Percentiles rank a stretch among this genome's conserved stretches.
Evolutionary conservation across 2,113 vertebrate species (phyloP).

Genomic region (Ictalurus punctatus): DNA sequence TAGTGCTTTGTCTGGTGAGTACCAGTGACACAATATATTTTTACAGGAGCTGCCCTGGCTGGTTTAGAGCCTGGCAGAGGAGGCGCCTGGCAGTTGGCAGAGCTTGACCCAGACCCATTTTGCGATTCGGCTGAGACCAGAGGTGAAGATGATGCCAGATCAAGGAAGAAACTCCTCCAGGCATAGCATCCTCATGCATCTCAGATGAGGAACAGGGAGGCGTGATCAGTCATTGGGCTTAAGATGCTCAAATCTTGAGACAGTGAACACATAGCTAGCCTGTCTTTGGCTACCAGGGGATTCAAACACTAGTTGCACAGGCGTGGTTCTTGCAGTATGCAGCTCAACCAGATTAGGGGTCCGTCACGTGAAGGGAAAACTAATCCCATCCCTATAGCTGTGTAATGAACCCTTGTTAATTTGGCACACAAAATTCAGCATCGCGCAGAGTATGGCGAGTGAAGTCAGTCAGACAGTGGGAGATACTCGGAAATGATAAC

Average conservation of each 20-base stretch:
- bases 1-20: not conserved
- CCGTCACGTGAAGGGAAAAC: not conserved
- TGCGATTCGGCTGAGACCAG: not conserved
- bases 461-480: not conserved
- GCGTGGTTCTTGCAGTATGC: not conserved
- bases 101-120: not conserved
- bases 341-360: not conserved
- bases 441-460: not conserved
- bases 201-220: not conserved
- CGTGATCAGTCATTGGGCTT: not conserved
- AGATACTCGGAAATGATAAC: not conserved
- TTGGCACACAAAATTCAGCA: not conserved
- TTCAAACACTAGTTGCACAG: not conserved
- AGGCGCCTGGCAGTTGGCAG: not conserved
- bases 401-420: not conserved
- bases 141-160: not conserved
- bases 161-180: not conserved
- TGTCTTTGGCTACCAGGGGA: not conserved
- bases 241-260: not conserved
- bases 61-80: not conserved
- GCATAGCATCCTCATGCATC: not conserved
- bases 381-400: not conserved
- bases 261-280: not conserved
- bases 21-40: not conserved
- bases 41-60: too few species aligned